A percentile compares a stretch with the other conserved stretches of the same genome.
Conservation (phyloP, 1,140 invertebrate genomes). For the Sinonovacula constricta region DNA sequence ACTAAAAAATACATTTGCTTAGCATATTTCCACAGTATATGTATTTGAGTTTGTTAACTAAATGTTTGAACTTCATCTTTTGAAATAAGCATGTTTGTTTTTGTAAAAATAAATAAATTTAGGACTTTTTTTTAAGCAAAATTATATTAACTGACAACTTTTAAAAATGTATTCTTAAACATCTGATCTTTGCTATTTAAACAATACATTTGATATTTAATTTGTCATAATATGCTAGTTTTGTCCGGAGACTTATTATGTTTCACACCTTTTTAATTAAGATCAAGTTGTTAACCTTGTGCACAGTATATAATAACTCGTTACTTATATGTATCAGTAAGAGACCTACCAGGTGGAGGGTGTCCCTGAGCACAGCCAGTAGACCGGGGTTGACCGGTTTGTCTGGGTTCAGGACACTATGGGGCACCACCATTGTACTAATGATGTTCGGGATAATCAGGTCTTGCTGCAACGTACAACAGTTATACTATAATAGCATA, state of each 20-base stretch:
- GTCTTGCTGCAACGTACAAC: slow-evolving; percentile 57
- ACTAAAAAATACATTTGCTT: slow-evolving; percentile 49
- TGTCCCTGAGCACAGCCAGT: slow-evolving; percentile 53
- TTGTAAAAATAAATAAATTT: neutral
- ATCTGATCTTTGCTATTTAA: too few species aligned
- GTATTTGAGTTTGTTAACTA: slow-evolving; percentile 1
- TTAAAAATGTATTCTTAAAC: too few species aligned
- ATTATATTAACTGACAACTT: too few species aligned
- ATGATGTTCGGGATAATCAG: slow-evolving; percentile 58
- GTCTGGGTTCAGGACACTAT: slow-evolving; percentile 54
- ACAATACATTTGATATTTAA: too few species aligned
- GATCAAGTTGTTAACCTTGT: too few species aligned
- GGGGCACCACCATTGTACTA: slow-evolving; percentile 57
- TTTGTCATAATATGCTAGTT: too few species aligned
- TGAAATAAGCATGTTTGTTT: neutral
- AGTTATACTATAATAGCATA: neutral
- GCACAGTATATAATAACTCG: too few species aligned
- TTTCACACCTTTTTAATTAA: too few species aligned
- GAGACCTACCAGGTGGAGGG: slow-evolving; percentile 62
- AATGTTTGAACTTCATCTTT: neutral
- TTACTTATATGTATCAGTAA: too few species aligned
- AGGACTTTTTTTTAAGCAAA: too few species aligned
- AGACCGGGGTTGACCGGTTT: slow-evolving; percentile 55
- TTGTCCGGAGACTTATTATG: too few species aligned
- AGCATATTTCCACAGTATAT: neutral